Base-by-base conservation (phyloP, 2,797 vertebrate genomes). In the Brotula barbata region DNA sequence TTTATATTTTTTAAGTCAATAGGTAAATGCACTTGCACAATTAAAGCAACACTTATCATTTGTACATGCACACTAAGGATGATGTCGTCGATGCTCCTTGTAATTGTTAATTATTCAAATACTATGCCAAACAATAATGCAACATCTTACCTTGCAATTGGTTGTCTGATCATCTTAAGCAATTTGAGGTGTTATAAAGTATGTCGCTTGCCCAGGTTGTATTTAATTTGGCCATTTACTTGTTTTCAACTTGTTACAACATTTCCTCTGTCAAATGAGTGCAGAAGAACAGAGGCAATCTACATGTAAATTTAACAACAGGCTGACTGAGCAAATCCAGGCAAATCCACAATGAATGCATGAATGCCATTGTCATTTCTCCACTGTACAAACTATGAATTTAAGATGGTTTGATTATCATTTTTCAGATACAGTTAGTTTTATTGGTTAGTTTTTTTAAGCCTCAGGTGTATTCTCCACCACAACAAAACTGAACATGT, bases 211-310 rank as follows among this genome's bases (percentile, higher is more conserved):
- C 37, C 31, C n/a, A 41, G 41, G 2, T 36, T 63, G n/a, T 34
- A 46, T 71, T 68, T 61, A 33, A 21, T 60, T 60, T 57, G 23
- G 49, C 68, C 36, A 54, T 65, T 69, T 33, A 31, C 16, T 56
- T 62, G 2, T 54, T 49, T 67, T 65, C n/a, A 19, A 13, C 22
- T 71, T 54, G 28, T 22, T 52, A 45, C 25, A 37, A 34, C 34
- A 31, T 49, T 44, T 55, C 54, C 12, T 40, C 15, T 45, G 19
- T 28, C 40, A 23, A 47, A 16, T 25, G 15, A 51, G 22, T 40
- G 51, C 54, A 31, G 23, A 50, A 44, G 50, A 31, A 42, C 44
- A 45, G 15, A 33, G 68, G 15, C 51, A 47, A 59, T 49, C n/a
- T 1, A 58, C 51, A 66, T 41, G n/a, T 19, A 46, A 57, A 33